phyloP scores from a whole-genome alignment of 2,888 invertebrate genomes.

The Agrypnus murinus region DNA sequence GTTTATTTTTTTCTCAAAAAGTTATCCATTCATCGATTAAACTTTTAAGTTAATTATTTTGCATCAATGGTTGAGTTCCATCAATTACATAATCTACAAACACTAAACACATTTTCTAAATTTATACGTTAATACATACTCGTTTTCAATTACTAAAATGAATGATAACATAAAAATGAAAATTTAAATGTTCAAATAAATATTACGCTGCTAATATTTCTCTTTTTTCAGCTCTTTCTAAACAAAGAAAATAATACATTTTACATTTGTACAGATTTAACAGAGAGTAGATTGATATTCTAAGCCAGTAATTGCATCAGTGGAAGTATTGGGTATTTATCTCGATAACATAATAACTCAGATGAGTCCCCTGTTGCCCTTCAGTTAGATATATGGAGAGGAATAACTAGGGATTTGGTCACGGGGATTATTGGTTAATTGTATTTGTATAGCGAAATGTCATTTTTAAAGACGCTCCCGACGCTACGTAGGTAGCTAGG shows the following conservation, averaged over 20 bases:
- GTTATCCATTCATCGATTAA: too few relatives aligned
- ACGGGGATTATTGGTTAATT: constrained; percentile 68
- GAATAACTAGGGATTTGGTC: constrained; percentile 67
- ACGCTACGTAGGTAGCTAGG: constrained; percentile 35
- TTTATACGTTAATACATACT: too few relatives aligned
- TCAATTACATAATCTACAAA: too few relatives aligned
- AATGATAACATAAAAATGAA: too few relatives aligned
- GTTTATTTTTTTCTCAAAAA: too few relatives aligned
- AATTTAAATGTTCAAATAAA: too few relatives aligned
- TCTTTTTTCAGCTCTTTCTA: too few relatives aligned
- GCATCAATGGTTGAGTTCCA: too few relatives aligned
- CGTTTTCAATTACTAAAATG: too few relatives aligned
- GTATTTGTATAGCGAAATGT: constrained; percentile 63
- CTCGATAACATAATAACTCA: constrained; percentile 67
- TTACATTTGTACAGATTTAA: constrained; percentile 39
- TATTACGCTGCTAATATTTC: too few relatives aligned
- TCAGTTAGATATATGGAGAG: constrained; percentile 67
- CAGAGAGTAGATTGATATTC: constrained; percentile 43
- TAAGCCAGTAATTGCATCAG: constrained; percentile 42
- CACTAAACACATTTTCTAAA: too few relatives aligned
- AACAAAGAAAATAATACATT: constrained; percentile 25
- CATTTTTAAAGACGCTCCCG: constrained; percentile 61
- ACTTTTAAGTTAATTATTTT: too few relatives aligned
- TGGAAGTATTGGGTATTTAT: constrained; percentile 61
- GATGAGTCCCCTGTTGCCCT: constrained; percentile 66